Base-by-base conservation (phyloP, 1,140 invertebrate genomes). In the Pseudomyrmex gracilis region DNA sequence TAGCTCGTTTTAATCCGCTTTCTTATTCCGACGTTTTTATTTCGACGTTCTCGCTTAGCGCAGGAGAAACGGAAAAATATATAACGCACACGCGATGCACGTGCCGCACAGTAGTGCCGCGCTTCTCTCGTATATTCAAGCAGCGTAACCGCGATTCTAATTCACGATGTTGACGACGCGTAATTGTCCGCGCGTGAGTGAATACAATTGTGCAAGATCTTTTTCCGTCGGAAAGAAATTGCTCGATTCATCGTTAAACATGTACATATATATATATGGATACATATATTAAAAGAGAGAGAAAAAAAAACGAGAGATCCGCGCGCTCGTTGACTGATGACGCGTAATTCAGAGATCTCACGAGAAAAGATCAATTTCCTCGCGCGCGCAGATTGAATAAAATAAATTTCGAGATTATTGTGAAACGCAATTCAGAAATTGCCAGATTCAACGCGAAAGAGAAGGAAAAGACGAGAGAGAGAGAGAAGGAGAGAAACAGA, bases 11-110 rank as follows among this genome's bases (percentile, higher is more conserved):
- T 20, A 1, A 61, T 12, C 43, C 24, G 20, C 82, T 83, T 70
- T 57, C 49, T 73, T 83, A 15, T 60, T 55, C 51, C 17, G n/a
- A 12, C 15, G 64, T 13, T 47, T n/a, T n/a, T n/a, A n/a, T n/a
- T n/a, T 5, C 22, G 17, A 55, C 55, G 53, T n/a, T n/a, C 55
- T 57, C 43, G 9, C 20, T 64, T 61, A 22, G 55, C 68, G 10
- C 20, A 13, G 85, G 87, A 92, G 64, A 74, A 63, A 58, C 55
- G 70, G 34, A 86, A 88, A 91, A 91, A n/a, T n/a, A n/a, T n/a
- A n/a, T 91, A 92, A 90, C 90, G 68, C 82, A 53, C 82, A 53
- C 45, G 47, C 83, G 84, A 85, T 90, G 89, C 90, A 91, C 90
- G 90, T 91, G 89, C 78, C 91, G 58, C 76, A n/a, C n/a, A n/a